Conservation (phyloP, 2,113 vertebrate genomes). For the Gallinago paraguaiae region DNA sequence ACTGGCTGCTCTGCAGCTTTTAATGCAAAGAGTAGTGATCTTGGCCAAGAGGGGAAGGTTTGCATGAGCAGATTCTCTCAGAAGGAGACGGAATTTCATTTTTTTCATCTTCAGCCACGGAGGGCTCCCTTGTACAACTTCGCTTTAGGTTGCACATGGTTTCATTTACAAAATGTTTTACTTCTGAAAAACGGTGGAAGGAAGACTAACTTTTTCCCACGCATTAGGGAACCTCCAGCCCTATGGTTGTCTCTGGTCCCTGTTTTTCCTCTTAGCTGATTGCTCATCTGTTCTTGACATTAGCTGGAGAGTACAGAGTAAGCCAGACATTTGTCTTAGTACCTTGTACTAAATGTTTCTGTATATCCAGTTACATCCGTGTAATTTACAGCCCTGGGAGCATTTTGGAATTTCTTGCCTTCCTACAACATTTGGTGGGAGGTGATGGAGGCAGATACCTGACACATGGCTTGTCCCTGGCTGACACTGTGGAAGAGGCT, state of each 20-base stretch:
- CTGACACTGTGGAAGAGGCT: background rate
- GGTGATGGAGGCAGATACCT: background rate
- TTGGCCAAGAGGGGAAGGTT: background rate
- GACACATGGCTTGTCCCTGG: background rate
- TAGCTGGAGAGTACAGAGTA: background rate
- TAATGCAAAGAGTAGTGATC: background rate
- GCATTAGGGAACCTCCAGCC: background rate
- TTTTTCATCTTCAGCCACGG: background rate
- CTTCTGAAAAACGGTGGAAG: background rate
- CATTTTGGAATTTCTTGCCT: slow-evolving; percentile 32
- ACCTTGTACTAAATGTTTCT: slow-evolving; percentile 9
- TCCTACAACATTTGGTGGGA: background rate
- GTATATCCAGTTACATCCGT: background rate
- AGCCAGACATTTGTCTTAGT: background rate
- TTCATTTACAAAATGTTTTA: background rate
- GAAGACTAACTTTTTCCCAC: background rate
- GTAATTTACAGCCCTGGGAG: slow-evolving; percentile 27
- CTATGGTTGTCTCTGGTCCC: background rate
- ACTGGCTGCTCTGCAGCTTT: background rate
- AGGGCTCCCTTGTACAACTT: background rate
- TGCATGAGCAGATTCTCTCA: background rate
- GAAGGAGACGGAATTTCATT: background rate
- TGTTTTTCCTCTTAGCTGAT: slow-evolving; percentile 5
- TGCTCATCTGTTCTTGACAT: slow-evolving; percentile 30
- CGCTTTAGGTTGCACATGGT: background rate